Base-by-base conservation (phyloP, 2,113 vertebrate genomes). In the Otocyon megalotis region DNA sequence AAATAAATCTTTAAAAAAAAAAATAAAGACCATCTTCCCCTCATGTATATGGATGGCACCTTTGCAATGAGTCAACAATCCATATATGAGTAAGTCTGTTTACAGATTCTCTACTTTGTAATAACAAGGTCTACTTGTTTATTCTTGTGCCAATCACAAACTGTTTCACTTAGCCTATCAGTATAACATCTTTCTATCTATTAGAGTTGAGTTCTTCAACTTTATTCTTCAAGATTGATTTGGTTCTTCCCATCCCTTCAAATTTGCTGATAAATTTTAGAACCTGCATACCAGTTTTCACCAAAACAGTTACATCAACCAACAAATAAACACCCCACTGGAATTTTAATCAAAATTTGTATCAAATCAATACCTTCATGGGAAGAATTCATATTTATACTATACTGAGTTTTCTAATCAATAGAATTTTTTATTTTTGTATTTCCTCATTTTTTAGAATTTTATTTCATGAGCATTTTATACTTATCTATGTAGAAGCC, bases 281-380 rank as follows among this genome's bases (percentile, higher is more conserved):
- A 88, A 54, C 50, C 14, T 71, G 2, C 15, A 37, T 69, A 17
- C 22, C 19, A 12, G 30, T 87, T 96, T 94, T 95, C 87, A 96
- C 35, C 69, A 53, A 86, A 88, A 77, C 15, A 77, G 76, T 54
- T 35, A 72, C 4, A 88, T 48, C 54, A 95, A 74, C 32, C 56
- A 90, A 58, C 48, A 92, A 86, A 91, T 8, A 90, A 58, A 88
- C 1, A 62, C 15, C 12, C 54, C 13, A 1, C 16, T 86, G 32
- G 35, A 89, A 94, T 93, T 94, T 89, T 93, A 93, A 93, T 72
- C 62, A 91, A 88, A n/a, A 26, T 69, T 93, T 94, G 15, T 35
- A 79, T 12, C 62, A 22, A 97, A 77, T 93, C 83, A 77, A 56
- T 82, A 88, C 58, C 54, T 80, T 56, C 79, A 80, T 72, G 81